phyloP scores from a whole-genome alignment of 2,797 vertebrate species.

The Galagoides demidoff region DNA sequence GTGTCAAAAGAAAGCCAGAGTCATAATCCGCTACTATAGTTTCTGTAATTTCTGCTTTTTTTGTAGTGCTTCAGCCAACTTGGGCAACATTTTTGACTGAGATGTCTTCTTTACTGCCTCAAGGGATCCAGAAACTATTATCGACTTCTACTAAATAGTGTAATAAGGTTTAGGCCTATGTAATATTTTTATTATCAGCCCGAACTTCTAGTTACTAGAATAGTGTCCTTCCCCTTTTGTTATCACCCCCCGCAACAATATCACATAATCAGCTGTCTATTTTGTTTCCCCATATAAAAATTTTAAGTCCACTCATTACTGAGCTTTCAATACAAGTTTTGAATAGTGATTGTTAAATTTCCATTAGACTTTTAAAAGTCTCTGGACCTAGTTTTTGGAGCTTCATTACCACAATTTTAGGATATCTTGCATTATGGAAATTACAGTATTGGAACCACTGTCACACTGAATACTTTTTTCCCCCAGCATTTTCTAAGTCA shows the following conservation, averaged over 20 bases:
- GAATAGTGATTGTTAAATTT: neutral
- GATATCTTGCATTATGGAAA: neutral
- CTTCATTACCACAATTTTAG: neutral
- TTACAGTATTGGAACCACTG: neutral
- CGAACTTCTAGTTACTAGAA: neutral
- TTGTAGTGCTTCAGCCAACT: no score
- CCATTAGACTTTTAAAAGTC: neutral
- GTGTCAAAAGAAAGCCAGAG: constrained; percentile 12
- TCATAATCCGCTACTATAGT: constrained; percentile 6
- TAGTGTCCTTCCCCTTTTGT: neutral
- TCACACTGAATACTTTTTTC: neutral
- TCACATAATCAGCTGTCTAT: neutral
- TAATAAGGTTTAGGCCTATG: neutral
- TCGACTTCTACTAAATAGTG: constrained; percentile 26
- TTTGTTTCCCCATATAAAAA: neutral
- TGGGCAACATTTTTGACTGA: neutral
- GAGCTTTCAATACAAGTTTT: neutral
- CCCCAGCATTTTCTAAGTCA: neutral
- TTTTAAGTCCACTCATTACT: neutral
- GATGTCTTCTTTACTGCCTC: neutral
- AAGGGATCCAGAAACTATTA: neutral
- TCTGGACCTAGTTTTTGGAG: neutral
- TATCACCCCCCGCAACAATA: neutral
- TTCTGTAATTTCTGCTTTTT: neutral
- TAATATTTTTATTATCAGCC: neutral